Percentiles rank a stretch among this genome's conserved stretches.
These are phyloP conservation scores for Xylocampa areola DNA, from an alignment of 2,888 invertebrate genomes.

Conservation along the genomic window DNA sequence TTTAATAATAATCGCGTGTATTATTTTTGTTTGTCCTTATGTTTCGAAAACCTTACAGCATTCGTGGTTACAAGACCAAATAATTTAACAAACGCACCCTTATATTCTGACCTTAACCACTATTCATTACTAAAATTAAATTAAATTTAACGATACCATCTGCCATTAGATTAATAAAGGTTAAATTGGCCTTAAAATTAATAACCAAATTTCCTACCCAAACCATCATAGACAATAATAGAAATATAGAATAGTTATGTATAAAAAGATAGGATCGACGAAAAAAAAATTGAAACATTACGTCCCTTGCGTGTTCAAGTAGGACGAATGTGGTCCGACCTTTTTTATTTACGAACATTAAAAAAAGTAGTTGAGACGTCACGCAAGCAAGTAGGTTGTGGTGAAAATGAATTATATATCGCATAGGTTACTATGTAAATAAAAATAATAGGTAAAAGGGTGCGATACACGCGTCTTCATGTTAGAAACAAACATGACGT, in stretches of 20 bases:
- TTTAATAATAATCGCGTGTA: no score
- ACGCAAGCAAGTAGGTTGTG: constrained; percentile 57
- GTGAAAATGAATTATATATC: constrained; percentile 46
- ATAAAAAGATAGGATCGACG: constrained; percentile 59
- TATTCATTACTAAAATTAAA: constrained; percentile 35
- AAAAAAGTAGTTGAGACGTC: constrained; percentile 60
- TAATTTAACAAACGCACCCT: constrained; percentile 8
- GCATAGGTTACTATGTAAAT: constrained; percentile 32
- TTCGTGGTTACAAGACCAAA: no score
- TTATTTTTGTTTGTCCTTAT: no score
- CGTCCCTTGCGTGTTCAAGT: constrained; percentile 70
- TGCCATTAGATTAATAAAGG: constrained; percentile 34
- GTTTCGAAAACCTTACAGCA: no score
- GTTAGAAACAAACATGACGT: constrained; percentile 22
- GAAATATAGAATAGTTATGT: constrained; percentile 36
- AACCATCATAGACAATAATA: constrained; percentile 35
- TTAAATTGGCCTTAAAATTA: constrained; percentile 51
- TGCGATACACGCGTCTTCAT: constrained; percentile 13
- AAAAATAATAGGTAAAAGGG: constrained; percentile 33
- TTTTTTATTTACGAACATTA: constrained; percentile 58
- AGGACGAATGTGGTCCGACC: constrained; percentile 62
- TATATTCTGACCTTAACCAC: constrained; percentile 16
- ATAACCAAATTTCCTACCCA: constrained; percentile 48
- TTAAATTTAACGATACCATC: constrained; percentile 43
- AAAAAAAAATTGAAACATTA: constrained; percentile 54